phyloP scores from a whole-genome alignment of 2,797 vertebrate species.

The Oceanodroma leucorhoa region DNA sequence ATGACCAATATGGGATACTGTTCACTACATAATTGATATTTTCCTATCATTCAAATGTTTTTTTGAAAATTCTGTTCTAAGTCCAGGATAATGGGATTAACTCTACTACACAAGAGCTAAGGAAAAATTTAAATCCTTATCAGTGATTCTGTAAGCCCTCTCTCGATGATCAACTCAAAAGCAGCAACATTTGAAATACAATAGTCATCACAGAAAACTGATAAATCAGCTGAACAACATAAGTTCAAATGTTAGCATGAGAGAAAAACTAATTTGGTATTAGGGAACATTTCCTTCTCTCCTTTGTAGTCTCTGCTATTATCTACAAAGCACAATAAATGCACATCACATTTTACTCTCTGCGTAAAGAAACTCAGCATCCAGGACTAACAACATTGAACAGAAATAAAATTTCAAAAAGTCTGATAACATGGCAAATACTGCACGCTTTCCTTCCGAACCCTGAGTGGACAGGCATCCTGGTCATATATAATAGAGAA shows the following conservation, averaged over 20 bases:
- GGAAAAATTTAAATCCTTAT: not conserved
- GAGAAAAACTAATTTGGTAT: not conserved
- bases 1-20: not conserved
- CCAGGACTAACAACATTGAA: not conserved
- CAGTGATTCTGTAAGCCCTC: not conserved
- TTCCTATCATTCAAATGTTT: not conserved
- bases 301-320: not conserved
- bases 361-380: not conserved
- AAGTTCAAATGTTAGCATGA: not conserved
- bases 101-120: not conserved
- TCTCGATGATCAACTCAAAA: not conserved
- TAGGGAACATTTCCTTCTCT: not conserved
- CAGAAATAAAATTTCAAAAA: not conserved
- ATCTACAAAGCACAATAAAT: not conserved
- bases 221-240: not conserved
- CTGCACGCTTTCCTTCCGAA: rapidly evolving
- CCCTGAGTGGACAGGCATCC: not conserved
- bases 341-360: not conserved
- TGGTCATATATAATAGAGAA: not conserved
- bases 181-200: not conserved
- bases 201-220: not conserved
- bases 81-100: not conserved
- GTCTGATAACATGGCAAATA: not conserved
- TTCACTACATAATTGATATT: not conserved
- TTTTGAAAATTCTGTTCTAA: not conserved